These are phyloP conservation scores for Silvanus unidentatus DNA, from an alignment of 2,888 invertebrate species.

Conservation along the genomic window DNA sequence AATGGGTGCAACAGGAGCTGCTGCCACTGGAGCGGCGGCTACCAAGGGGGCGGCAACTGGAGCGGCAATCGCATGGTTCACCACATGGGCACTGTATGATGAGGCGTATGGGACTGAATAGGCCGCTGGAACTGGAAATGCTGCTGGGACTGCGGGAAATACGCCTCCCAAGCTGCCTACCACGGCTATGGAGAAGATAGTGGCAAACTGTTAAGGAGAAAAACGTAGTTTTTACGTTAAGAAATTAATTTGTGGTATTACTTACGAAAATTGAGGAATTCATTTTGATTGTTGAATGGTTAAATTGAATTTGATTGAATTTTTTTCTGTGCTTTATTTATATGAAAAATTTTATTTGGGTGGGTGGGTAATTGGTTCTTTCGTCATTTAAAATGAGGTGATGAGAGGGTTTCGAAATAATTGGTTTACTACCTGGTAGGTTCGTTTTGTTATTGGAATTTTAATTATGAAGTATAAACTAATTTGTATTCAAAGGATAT, in stretches of 20 bases:
- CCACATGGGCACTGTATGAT: slow-evolving; percentile 68
- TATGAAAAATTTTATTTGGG: neutral
- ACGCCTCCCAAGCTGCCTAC: slow-evolving; percentile 35
- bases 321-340: too few relatives aligned
- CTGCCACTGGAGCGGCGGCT: slow-evolving; percentile 27
- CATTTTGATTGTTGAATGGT: slow-evolving; percentile 16
- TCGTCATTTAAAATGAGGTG: too few relatives aligned
- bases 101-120: slow-evolving; percentile 67
- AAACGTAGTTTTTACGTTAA: slow-evolving; percentile 7
- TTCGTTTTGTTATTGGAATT: too few relatives aligned
- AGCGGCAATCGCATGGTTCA: slow-evolving; percentile 69
- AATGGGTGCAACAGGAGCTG: slow-evolving; percentile 25
- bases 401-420: too few relatives aligned
- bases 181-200: slow-evolving; percentile 20
- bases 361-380: too few relatives aligned
- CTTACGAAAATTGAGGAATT: slow-evolving; percentile 23
- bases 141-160: slow-evolving; percentile 35
- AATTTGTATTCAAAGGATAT: too few relatives aligned
- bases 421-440: too few relatives aligned
- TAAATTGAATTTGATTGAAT: slow-evolving; percentile 7
- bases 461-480: too few relatives aligned
- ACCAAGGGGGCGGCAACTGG: slow-evolving; percentile 50
- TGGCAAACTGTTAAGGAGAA: slow-evolving; percentile 22
- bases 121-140: slow-evolving; percentile 45
- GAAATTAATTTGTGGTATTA: slow-evolving; percentile 4